Base-by-base conservation (phyloP, 2,888 invertebrate genomes). In the Sinohyriopsis cumingii region DNA sequence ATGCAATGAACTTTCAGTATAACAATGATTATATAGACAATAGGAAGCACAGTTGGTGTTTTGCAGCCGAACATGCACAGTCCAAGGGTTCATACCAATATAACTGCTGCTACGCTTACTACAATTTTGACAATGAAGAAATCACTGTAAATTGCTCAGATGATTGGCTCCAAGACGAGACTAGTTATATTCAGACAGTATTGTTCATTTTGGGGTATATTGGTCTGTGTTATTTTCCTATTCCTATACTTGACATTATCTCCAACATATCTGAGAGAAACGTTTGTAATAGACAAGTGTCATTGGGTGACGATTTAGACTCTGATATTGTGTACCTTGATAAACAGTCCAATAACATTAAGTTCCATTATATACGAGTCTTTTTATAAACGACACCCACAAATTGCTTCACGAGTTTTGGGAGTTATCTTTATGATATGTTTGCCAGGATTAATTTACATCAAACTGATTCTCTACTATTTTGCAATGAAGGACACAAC, bases 171-270 rank as follows among this genome's bases (percentile, higher is more conserved):
- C n/a, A n/a, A n/a, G n/a, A n/a, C n/a, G n/a, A n/a, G n/a, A n/a
- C n/a, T n/a, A n/a, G n/a, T n/a, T n/a, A n/a, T n/a, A n/a, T n/a
- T n/a, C n/a, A n/a, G n/a, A 25, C 25, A 25, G 62, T 75, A 57
- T 71, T 72, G 1, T 72, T 67, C n/a, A 24, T 68, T 5, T 18
- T 75, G 12, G 69, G 68, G 20, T 28, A 69, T 7, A 25, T 70
- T 22, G 72, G 64, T 5, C 69, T 72, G 25, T 67, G 63, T 1
- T 75, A 69, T 60, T 75, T 69, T 65, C 75, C 75, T 12, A 45
- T 72, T 19, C 19, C 65, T 59, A 12, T 75, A 3, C 59, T 72
- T 19, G 67, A 33, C 9, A 20, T 55, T 53, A 62, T 20, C 55
- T 28, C 3, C 45, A 63, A 7, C 55, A 22, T 20, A 24, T 15